Conservation (phyloP, 2,888 invertebrate genomes). For the Marasmarcha lunaedactyla region DNA sequence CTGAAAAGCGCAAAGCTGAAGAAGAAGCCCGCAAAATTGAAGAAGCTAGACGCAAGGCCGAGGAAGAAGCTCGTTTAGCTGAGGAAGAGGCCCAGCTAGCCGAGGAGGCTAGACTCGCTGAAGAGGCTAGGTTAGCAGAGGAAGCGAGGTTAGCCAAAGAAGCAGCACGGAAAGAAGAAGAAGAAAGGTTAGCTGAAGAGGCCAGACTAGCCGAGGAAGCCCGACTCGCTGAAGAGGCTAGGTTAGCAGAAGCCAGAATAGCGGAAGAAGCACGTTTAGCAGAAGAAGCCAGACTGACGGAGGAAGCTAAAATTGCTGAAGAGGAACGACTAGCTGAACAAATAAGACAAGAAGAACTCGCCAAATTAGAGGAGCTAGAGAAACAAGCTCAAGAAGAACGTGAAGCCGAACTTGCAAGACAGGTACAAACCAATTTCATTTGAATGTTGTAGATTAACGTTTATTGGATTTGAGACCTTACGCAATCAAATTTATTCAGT, state of each 20-base stretch:
- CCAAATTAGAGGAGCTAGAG: constrained; percentile 70
- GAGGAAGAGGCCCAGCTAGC: constrained; percentile 49
- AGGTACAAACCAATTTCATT: constrained; percentile 34
- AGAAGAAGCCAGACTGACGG: constrained; percentile 39
- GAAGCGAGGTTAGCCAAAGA: constrained; percentile 37
- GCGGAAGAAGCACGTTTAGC: constrained; percentile 56
- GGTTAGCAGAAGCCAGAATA: constrained; percentile 41
- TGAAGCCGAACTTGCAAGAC: constrained; percentile 76
- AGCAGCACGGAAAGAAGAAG: constrained; percentile 39
- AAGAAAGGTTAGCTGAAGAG: constrained; percentile 55
- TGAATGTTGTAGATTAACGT: background rate
- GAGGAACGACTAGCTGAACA: constrained; percentile 63
- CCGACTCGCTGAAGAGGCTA: constrained; percentile 30
- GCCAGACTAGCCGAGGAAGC: constrained; percentile 43
- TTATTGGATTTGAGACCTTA: background rate
- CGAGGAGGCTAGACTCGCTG: constrained; percentile 33
- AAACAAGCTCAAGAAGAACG: constrained; percentile 73
- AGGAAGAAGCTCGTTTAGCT: constrained; percentile 61
- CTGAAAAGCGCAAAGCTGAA: constrained; percentile 63
- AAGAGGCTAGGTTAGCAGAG: constrained; percentile 38
- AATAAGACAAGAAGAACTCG: constrained; percentile 66
- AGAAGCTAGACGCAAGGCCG: constrained; percentile 60
- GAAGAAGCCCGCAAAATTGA: constrained; percentile 67
- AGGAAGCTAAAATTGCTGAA: constrained; percentile 41
- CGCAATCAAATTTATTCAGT: too few species aligned